A percentile compares a stretch with the other conserved stretches of the same genome.
Conservation (phyloP, 2,888 invertebrate genomes). For the Pterobdella sp. region DNA sequence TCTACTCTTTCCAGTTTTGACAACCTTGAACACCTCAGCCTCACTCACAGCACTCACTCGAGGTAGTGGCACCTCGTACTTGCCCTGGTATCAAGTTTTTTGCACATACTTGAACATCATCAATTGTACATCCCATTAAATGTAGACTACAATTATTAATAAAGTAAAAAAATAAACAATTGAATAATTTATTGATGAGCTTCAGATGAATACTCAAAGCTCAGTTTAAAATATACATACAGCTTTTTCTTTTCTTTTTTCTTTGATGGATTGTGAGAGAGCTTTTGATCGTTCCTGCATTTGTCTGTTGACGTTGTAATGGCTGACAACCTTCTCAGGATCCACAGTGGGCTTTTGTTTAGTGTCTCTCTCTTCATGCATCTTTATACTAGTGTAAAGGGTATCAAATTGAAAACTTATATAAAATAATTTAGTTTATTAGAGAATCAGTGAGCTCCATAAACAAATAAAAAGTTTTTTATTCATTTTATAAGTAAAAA, state of each 20-base stretch:
- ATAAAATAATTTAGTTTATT: not conserved
- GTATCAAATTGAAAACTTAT: not conserved
- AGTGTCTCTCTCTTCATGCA: constrained; percentile 88
- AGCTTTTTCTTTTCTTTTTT: constrained; percentile 97
- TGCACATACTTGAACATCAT: not conserved
- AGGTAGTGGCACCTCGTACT: constrained; percentile 98
- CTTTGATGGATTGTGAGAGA: constrained; percentile 96
- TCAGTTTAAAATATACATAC: too few relatives aligned
- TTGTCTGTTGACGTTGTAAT: constrained; percentile 93
- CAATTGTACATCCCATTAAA: not conserved
- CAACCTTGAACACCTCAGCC: constrained; percentile 87
- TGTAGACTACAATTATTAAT: not conserved
- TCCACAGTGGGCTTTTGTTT: constrained; percentile 65
- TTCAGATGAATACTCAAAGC: too few relatives aligned
- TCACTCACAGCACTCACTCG: constrained; percentile 94
- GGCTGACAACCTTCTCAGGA: constrained; percentile 84
- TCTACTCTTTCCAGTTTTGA: constrained; percentile 81
- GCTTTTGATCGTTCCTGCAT: constrained; percentile 87
- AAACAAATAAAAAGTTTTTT: not conserved
- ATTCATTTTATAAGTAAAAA: not conserved
- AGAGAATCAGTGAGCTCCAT: not conserved
- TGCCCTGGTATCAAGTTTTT: constrained; percentile 59
- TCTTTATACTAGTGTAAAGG: constrained; percentile 61
- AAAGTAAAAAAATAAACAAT: too few relatives aligned
- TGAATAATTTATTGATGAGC: too few relatives aligned